Evolutionary conservation across 30 jellyfish, hydroid and myxozoan genomes (phyloP).

Genomic region (Pelagia noctiluca): DNA sequence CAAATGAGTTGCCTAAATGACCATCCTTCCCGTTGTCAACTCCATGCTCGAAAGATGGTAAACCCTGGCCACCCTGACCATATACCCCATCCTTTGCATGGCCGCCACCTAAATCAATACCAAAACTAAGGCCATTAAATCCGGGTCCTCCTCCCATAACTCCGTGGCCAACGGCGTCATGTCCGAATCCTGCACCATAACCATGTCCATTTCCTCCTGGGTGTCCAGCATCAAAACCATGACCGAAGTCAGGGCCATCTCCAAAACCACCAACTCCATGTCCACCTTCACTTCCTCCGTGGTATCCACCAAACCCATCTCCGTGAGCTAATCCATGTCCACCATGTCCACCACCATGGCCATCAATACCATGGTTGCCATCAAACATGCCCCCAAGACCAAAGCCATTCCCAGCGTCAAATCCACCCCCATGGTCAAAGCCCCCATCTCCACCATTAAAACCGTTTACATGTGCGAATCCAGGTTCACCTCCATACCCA

Average conservation of each 20-base stretch:
- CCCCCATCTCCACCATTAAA: constrained; percentile 17
- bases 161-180: constrained; percentile 9
- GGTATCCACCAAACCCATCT: constrained; percentile 35
- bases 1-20: constrained; percentile 40
- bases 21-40: constrained; percentile 36
- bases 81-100: no score
- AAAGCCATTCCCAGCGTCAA: constrained; percentile 11
- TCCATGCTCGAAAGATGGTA: constrained; percentile 55
- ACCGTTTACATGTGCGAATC: constrained; percentile 11
- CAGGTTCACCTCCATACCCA: constrained; percentile 34
- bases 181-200: constrained; percentile 28
- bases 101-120: no score
- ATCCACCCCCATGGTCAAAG: constrained; percentile 16
- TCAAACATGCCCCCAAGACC: constrained; percentile 24
- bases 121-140: background rate
- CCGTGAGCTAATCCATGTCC: constrained; percentile 58
- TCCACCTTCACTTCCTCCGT: constrained; percentile 28
- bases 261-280: constrained; percentile 31
- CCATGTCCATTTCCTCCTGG: constrained; percentile 35
- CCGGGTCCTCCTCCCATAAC: background rate
- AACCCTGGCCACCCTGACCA: constrained; percentile 41
- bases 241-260: constrained; percentile 41
- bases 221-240: constrained; percentile 30
- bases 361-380: constrained; percentile 28
- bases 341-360: constrained; percentile 55